Percentiles rank a stretch among this genome's conserved stretches.
Evolutionary conservation across 2,888 invertebrate species (phyloP).

Genomic region (Lithophane socia): DNA sequence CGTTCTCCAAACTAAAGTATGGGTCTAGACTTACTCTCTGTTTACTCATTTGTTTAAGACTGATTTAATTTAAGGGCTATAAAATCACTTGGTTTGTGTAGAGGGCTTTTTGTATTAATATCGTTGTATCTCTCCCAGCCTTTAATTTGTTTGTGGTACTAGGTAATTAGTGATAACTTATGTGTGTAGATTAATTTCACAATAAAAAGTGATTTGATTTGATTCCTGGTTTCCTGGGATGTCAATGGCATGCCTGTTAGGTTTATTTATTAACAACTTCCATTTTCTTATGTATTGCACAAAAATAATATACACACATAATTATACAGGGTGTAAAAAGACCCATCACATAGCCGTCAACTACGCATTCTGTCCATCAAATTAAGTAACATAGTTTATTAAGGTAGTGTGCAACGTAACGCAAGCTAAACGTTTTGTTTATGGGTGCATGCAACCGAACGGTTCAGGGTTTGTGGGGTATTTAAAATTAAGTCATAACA

Average conservation of each 20-base stretch:
- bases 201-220: too few species aligned
- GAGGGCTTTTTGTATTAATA: not conserved
- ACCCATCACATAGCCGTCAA: not conserved
- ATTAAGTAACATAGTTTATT: not conserved
- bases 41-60: constrained; percentile 75
- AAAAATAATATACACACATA: too few species aligned
- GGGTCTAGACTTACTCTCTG: constrained; percentile 79
- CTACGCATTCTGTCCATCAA: not conserved
- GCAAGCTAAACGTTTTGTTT: not conserved
- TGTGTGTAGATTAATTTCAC: not conserved
- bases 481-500: too few species aligned
- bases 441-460: too few species aligned
- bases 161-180: not conserved
- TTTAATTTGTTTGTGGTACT: not conserved
- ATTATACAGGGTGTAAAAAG: too few species aligned
- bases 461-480: too few species aligned
- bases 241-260: too few species aligned
- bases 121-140: not conserved
- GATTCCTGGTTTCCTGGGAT: too few species aligned
- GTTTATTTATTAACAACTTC: too few species aligned
- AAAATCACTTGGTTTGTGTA: constrained; percentile 16
- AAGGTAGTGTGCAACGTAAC: not conserved
- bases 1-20: constrained; percentile 76
- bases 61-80: constrained; percentile 32
- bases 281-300: too few species aligned